Conservation (phyloP, 2,113 vertebrate genomes). For the Talpa occidentalis region DNA sequence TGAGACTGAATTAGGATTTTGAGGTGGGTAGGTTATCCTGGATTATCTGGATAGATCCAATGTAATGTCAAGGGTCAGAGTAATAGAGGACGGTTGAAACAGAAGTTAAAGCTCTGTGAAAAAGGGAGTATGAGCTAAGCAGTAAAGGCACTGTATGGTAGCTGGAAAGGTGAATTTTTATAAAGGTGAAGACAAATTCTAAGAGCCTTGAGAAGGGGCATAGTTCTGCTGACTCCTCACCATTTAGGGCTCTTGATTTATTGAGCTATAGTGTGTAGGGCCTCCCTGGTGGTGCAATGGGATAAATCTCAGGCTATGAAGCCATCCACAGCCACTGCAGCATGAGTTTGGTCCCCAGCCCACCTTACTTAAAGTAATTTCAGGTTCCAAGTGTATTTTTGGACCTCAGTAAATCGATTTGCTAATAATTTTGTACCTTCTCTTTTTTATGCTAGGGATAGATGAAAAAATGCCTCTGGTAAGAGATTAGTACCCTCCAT, state of each 20-base stretch:
- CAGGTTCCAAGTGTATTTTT: background rate
- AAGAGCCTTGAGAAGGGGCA: background rate
- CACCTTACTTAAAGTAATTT: background rate
- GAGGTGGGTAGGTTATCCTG: background rate
- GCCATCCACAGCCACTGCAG: too few relatives aligned
- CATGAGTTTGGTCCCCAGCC: too few relatives aligned
- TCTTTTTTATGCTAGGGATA: background rate
- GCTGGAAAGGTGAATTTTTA: background rate
- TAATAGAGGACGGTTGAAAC: background rate
- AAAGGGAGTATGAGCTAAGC: accelerated
- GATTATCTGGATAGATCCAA: background rate
- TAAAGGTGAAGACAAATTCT: background rate
- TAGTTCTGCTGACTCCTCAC: background rate
- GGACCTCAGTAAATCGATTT: background rate
- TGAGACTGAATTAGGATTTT: background rate
- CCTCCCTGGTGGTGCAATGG: too few relatives aligned
- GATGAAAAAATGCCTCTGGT: background rate
- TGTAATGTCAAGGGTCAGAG: background rate
- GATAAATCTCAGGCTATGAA: too few relatives aligned
- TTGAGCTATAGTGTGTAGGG: background rate
- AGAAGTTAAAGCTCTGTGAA: background rate
- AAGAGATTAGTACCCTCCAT: background rate
- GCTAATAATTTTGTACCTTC: background rate
- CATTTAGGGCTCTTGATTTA: background rate
- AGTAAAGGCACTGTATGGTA: background rate